phyloP scores from a whole-genome alignment of 2,888 invertebrate species.

The Piscicola geometra region DNA sequence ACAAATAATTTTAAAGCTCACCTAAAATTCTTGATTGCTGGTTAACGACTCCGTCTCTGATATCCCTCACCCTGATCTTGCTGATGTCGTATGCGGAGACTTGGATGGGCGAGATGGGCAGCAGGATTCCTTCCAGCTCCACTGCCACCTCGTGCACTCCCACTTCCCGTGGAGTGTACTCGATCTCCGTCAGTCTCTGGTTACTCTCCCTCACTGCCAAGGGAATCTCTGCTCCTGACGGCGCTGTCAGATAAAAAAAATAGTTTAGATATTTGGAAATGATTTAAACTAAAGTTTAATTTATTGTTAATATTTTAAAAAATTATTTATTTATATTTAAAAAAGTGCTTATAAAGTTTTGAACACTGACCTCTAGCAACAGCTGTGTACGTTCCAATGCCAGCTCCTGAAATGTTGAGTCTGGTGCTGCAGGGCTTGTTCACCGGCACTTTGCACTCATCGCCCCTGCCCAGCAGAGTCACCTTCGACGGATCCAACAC shows the following conservation, averaged over 20 bases:
- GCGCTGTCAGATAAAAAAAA: constrained; percentile 16
- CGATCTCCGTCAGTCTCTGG: constrained; percentile 29
- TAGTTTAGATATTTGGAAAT: neutral
- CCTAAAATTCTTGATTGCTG: constrained; percentile 77
- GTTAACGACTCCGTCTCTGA: constrained; percentile 76
- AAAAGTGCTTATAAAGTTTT: neutral
- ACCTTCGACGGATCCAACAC: constrained; percentile 14
- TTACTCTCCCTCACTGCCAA: constrained; percentile 21
- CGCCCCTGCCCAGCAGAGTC: constrained; percentile 1
- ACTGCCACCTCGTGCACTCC: constrained; percentile 49
- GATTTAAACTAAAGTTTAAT: no score
- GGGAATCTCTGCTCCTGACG: constrained; percentile 31
- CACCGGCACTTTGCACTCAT: constrained; percentile 15
- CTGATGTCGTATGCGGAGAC: constrained; percentile 71
- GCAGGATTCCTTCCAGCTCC: constrained; percentile 46
- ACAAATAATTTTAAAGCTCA: no score
- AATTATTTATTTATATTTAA: neutral
- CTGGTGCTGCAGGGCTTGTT: constrained; percentile 20
- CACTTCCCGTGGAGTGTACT: constrained; percentile 38
- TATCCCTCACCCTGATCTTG: constrained; percentile 88
- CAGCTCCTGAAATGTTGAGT: constrained; percentile 25
- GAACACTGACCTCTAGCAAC: constrained; percentile 22
- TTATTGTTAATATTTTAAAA: neutral
- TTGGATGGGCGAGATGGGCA: constrained; percentile 55
- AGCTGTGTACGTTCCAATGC: constrained; percentile 22